These are phyloP conservation scores for Seriola quinqueradiata DNA, from an alignment of 2,113 vertebrate genomes.

Conservation along the genomic window DNA sequence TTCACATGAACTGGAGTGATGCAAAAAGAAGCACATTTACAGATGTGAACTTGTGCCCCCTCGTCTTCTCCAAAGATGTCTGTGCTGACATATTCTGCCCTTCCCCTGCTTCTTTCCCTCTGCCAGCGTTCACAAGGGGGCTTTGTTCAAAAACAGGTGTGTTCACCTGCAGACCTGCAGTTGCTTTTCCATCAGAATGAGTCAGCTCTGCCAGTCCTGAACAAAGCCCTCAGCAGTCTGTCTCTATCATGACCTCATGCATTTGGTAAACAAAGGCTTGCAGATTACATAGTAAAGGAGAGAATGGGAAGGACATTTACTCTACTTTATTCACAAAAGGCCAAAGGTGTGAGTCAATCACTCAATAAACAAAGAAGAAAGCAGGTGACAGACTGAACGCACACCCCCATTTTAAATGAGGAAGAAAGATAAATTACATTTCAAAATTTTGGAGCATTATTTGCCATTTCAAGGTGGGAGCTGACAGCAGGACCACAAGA, in stretches of 20 bases:
- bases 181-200: constrained; percentile 9
- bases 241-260: constrained; percentile 35
- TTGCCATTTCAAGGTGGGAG: background rate
- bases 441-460: background rate
- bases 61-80: background rate
- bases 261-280: constrained; percentile 35
- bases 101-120: background rate
- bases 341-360: background rate
- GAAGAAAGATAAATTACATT: background rate
- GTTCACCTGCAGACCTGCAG: constrained; percentile 10
- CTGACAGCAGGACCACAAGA: constrained; percentile 22
- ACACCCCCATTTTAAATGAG: background rate
- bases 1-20: background rate
- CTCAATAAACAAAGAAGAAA: background rate
- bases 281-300: constrained; percentile 27
- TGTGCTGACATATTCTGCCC: background rate
- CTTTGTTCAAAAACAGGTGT: constrained; percentile 40
- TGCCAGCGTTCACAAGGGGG: background rate
- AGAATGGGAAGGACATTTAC: background rate
- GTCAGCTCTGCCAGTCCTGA: background rate
- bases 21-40: background rate
- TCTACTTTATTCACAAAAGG: constrained; percentile 4
- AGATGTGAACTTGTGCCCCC: background rate
- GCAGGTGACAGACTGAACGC: too few relatives aligned
- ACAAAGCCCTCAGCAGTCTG: constrained; percentile 15